phyloP scores from a whole-genome alignment of 2,888 invertebrate species.

The Pseudoips prasinana region DNA sequence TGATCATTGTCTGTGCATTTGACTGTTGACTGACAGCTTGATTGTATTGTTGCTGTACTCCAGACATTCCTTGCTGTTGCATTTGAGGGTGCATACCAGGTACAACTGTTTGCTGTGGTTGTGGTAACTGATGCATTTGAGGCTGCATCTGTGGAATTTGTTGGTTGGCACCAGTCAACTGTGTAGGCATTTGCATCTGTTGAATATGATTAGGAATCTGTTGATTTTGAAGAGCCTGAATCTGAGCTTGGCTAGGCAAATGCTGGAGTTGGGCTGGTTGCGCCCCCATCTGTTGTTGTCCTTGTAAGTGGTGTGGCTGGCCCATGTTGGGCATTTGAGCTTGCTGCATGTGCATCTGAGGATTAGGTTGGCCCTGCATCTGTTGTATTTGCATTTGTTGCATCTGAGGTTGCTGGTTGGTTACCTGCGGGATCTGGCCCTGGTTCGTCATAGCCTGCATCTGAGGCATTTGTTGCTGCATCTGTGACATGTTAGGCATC shows the following conservation, averaged over 20 bases:
- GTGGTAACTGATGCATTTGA: conserved; percentile 76
- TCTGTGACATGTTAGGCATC: conserved; percentile 73
- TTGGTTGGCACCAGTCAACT: conserved; percentile 67
- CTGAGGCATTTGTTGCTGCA: conserved; percentile 77
- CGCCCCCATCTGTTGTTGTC: conserved; percentile 67
- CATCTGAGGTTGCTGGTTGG: conserved; percentile 74
- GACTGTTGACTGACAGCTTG: conserved; percentile 76
- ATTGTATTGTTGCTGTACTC: conserved; percentile 78
- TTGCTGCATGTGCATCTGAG: conserved; percentile 78
- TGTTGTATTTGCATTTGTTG: conserved; percentile 80
- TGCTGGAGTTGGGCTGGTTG: conserved; percentile 78
- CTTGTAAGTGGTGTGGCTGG: conserved; percentile 70
- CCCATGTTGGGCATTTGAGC: conserved; percentile 75
- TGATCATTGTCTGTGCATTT: conserved; percentile 72
- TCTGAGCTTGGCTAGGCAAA: conserved; percentile 75
- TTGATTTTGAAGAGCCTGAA: conserved; percentile 78
- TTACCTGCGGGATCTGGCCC: conserved; percentile 71
- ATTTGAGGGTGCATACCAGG: conserved; percentile 76
- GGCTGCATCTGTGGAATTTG: conserved; percentile 79
- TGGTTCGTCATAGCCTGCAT: conserved; percentile 76
- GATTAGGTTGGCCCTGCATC: conserved; percentile 71
- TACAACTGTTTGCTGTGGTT: conserved; percentile 77
- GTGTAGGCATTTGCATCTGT: conserved; percentile 75
- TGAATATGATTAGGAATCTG: conserved; percentile 81
- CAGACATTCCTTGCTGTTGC: conserved; percentile 72